Base-by-base conservation (phyloP, 2,113 vertebrate species). In the Chrysochloris asiatica region DNA sequence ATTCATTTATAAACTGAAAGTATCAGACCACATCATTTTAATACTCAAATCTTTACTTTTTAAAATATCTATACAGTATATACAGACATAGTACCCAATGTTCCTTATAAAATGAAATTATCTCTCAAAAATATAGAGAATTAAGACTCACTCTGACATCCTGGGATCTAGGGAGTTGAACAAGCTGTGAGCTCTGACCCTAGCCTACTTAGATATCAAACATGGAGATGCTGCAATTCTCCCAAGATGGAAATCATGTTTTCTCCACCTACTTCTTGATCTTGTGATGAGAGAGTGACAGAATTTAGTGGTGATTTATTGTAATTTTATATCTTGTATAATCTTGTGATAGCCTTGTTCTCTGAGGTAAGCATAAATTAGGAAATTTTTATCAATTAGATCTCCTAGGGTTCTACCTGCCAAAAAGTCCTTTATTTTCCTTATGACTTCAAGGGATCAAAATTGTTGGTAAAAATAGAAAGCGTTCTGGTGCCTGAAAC, bases 211-310 rank as follows among this genome's bases (percentile, higher is more conserved):
- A 30, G 24, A 36, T 77, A 85, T 89, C 67, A 87, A 72, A 93
- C 87, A 67, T 28, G 21, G 50, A 78, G 76, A 81, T 45, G 72
- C 77, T 77, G 56, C 56, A 91, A 1, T 87, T 96, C 88, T 93
- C 82, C 73, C 59, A 84, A 93, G 83, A 89, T 52, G 89, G 88
- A 95, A 93, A 92, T 81, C 84, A 91, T 81, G 59, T 91, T 92
- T 75, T 50, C 45, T 87, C 36, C 77, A 84, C 91, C 93, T 59
- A 94, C 86, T 47, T 82, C 54, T 54, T 88, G 83, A 93, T 79
- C 73, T 87, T 80, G 59, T 83, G 65, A 83, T n/a, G 24, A 47
- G 11, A 93, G 80, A 86, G 21, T 81, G 75, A 94, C 67, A 69
- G 67, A 38, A 69, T 41, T 63, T 26, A 36, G 16, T 36, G 21